These are phyloP conservation scores for Pandion haliaetus DNA, from an alignment of 2,113 vertebrate species.

Conservation along the genomic window DNA sequence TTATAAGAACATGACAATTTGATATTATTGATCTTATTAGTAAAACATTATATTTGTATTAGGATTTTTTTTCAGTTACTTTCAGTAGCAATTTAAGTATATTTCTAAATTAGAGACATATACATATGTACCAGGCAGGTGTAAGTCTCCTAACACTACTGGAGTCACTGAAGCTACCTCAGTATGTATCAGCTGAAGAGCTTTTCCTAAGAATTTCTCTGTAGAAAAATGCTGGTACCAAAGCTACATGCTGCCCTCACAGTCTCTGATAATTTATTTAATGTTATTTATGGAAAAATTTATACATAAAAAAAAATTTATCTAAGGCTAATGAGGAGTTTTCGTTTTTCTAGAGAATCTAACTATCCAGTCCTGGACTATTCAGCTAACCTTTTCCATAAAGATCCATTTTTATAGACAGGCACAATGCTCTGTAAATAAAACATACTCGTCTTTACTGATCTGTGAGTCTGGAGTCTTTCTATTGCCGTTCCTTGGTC, in stretches of 20 bases:
- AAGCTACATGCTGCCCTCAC: background rate
- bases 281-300: background rate
- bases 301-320: background rate
- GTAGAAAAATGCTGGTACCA: background rate
- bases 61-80: background rate
- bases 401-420: background rate
- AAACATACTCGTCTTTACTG: background rate
- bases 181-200: background rate
- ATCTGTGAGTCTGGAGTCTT: background rate
- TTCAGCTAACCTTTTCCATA: background rate
- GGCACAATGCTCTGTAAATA: background rate
- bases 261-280: background rate
- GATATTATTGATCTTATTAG: background rate
- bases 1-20: background rate
- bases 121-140: too few species aligned
- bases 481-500: background rate
- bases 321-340: background rate
- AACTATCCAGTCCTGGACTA: background rate
- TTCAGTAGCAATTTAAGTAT: background rate
- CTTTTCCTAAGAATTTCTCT: background rate
- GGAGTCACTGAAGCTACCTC: background rate
- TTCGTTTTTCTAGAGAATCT: background rate
- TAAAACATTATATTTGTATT: background rate
- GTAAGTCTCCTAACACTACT: background rate
- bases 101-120: background rate